These are phyloP conservation scores for Buteo buteo DNA, from an alignment of 2,113 vertebrate genomes.

Conservation along the genomic window DNA sequence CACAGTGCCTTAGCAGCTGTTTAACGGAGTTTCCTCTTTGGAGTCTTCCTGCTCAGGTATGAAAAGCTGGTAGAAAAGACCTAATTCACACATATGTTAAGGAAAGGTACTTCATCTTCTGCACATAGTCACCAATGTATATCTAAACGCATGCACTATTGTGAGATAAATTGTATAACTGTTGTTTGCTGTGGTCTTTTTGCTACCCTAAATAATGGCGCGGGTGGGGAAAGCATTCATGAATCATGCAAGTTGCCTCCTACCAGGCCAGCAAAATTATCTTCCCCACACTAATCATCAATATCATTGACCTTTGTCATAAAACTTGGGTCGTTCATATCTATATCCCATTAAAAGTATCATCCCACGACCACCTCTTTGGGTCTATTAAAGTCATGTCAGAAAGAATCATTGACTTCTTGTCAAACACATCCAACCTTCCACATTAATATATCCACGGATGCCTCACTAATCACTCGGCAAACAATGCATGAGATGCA, in stretches of 20 bases:
- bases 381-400: constrained; percentile 71
- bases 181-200: not conserved
- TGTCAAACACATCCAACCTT: constrained; percentile 70
- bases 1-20: fast-evolving
- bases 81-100: fast-evolving
- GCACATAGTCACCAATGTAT: not conserved
- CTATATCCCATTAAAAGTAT: constrained; percentile 67
- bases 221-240: constrained; percentile 17
- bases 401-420: constrained; percentile 77
- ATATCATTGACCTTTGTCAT: constrained; percentile 76
- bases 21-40: not conserved
- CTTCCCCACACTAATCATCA: constrained; percentile 63
- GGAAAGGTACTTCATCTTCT: not conserved
- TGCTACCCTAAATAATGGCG: not conserved
- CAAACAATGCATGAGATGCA: constrained; percentile 39
- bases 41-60: not conserved
- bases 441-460: constrained; percentile 55
- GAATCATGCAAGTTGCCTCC: constrained; percentile 64
- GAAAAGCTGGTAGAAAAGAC: not conserved
- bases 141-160: not conserved
- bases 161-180: not conserved
- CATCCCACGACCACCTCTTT: constrained; percentile 70
- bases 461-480: constrained; percentile 58
- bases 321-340: constrained; percentile 69
- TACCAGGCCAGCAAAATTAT: constrained; percentile 70